phyloP scores from a whole-genome alignment of 2,113 vertebrate species.

The Hepsetus odoe region DNA sequence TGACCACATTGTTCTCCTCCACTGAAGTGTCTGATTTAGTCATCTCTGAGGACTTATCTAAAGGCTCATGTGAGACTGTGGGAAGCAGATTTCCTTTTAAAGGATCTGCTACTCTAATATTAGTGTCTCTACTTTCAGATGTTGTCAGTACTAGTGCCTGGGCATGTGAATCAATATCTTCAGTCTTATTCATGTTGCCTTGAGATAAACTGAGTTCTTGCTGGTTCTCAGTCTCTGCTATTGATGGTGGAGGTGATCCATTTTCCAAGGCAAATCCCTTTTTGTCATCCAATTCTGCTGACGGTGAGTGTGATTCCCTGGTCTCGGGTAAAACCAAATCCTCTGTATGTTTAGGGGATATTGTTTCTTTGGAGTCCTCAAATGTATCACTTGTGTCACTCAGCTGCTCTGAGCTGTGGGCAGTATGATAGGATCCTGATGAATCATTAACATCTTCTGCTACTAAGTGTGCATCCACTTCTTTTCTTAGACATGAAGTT shows the following conservation, averaged over 20 bases:
- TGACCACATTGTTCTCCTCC: constrained; percentile 12
- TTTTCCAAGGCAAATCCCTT: constrained; percentile 13
- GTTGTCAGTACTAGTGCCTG: constrained; percentile 3
- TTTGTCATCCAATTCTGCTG: constrained; percentile 20
- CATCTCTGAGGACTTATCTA: neutral
- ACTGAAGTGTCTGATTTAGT: neutral
- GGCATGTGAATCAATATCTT: constrained; percentile 20
- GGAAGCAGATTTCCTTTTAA: constrained; percentile 6
- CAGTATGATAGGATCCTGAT: constrained; percentile 86
- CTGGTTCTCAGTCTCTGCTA: constrained; percentile 18
- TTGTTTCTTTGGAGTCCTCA: constrained; percentile 73
- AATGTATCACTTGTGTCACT: constrained; percentile 80
- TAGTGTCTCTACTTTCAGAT: constrained; percentile 38
- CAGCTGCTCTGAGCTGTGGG: constrained; percentile 76
- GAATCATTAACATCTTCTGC: constrained; percentile 75
- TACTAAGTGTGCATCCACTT: constrained; percentile 52
- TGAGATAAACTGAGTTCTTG: constrained; percentile 11
- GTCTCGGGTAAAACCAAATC: constrained; percentile 15
- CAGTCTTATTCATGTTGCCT: neutral
- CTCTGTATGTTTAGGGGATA: neutral
- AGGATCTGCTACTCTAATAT: constrained; percentile 26
- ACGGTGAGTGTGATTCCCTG: constrained; percentile 3
- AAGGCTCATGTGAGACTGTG: neutral
- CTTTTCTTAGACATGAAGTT: constrained; percentile 59
- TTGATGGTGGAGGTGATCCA: neutral